These are phyloP conservation scores for Cichladusa arquata DNA, from an alignment of 2,113 vertebrate genomes.

Conservation along the genomic window DNA sequence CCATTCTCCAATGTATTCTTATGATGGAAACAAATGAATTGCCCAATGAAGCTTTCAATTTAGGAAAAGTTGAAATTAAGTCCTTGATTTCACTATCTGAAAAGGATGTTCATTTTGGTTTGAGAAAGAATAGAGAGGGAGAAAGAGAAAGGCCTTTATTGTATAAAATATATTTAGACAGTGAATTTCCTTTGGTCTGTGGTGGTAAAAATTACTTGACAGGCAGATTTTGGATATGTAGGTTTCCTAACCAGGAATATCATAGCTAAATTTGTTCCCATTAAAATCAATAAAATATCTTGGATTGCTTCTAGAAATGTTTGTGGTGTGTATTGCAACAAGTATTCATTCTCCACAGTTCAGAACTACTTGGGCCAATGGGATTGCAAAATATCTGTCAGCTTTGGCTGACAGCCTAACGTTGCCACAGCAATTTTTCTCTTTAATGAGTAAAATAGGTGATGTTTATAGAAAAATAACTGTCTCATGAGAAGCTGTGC, in stretches of 20 bases:
- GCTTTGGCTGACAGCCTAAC: constrained; percentile 29
- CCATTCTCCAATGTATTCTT: not conserved
- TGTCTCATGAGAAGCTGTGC: constrained; percentile 35
- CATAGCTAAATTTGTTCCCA: not conserved
- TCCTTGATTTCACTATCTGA: not conserved
- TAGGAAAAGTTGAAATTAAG: not conserved
- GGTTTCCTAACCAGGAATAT: not conserved
- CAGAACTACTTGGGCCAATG: not conserved
- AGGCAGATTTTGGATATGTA: not conserved
- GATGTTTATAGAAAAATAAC: constrained; percentile 59
- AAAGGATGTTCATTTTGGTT: not conserved
- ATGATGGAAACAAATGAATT: not conserved
- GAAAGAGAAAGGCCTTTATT: not conserved
- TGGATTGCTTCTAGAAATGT: not conserved
- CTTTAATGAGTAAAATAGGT: constrained; percentile 60
- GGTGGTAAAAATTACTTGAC: not conserved
- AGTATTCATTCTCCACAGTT: not conserved
- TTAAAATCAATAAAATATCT: constrained; percentile 42
- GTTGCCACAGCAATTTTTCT: constrained; percentile 42
- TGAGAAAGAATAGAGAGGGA: not conserved
- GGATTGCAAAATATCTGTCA: constrained; percentile 51
- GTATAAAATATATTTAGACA: not conserved
- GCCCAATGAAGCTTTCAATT: not conserved
- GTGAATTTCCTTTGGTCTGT: not conserved
- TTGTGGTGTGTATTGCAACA: constrained; percentile 2